phyloP scores from a whole-genome alignment of 1,140 invertebrate species.

The Chelonus insularis region DNA sequence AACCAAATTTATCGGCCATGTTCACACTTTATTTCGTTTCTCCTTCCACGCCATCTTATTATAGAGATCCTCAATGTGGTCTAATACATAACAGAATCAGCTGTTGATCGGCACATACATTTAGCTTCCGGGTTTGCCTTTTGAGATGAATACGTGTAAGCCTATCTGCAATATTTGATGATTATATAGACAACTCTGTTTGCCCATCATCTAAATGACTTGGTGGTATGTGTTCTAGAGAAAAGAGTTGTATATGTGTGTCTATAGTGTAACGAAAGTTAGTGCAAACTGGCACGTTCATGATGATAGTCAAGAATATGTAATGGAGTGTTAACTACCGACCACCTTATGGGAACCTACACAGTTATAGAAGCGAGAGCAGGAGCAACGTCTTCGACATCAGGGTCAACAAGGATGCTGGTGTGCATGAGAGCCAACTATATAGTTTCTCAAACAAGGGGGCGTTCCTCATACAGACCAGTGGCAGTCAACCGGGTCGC shows the following conservation, averaged over 20 bases:
- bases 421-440: slow-evolving; percentile 25
- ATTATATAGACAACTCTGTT: slow-evolving; percentile 4
- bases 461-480: slow-evolving; percentile 45
- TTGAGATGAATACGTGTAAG: slow-evolving; percentile 13
- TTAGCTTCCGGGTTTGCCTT: slow-evolving; percentile 25
- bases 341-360: slow-evolving; percentile 47
- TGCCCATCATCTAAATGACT: not conserved
- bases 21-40: slow-evolving; percentile 52
- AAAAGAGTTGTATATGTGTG: too few relatives aligned
- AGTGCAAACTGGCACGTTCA: slow-evolving; percentile 1
- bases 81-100: slow-evolving; percentile 5
- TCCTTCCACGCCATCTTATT: slow-evolving; percentile 1
- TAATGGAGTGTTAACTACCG: slow-evolving; percentile 55
- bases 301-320: slow-evolving; percentile 55
- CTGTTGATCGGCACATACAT: slow-evolving; percentile 19
- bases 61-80: not conserved
- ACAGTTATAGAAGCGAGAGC: slow-evolving; percentile 22
- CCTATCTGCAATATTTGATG: not conserved
- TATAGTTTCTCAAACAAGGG: slow-evolving; percentile 53
- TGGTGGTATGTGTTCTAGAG: not conserved
- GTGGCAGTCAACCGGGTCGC: slow-evolving; percentile 45
- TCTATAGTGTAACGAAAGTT: too few relatives aligned
- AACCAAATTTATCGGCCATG: slow-evolving; percentile 56
- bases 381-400: slow-evolving; percentile 10
- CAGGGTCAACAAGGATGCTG: slow-evolving; percentile 6